A percentile compares a stretch with the other conserved stretches of the same genome.
These are phyloP conservation scores for Notoglanidium macrostoma DNA, from an alignment of 2,797 vertebrate genomes.

Conservation along the genomic window DNA sequence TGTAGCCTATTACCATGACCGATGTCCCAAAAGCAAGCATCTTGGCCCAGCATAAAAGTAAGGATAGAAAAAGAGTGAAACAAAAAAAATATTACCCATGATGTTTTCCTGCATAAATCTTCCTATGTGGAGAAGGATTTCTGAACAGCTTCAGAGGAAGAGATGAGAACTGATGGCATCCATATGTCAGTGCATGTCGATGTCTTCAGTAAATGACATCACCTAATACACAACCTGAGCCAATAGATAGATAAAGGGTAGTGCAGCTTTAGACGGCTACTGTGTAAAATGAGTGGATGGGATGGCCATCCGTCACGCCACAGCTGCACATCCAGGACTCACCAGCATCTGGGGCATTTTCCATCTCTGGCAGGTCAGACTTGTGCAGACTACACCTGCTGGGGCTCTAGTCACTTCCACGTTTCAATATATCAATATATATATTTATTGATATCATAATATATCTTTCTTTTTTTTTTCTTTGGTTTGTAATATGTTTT, in stretches of 20 bases:
- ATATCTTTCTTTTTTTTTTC: not conserved
- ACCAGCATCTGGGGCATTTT: conserved; percentile 42
- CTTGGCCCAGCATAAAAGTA: conserved; percentile 49
- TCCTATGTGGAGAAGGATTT: conserved; percentile 40
- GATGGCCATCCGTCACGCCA: conserved; percentile 50
- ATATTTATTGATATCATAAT: not conserved
- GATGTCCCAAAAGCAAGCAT: conserved; percentile 56
- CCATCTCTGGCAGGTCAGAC: conserved; percentile 26
- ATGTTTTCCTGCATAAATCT: conserved; percentile 60
- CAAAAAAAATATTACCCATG: conserved; percentile 46
- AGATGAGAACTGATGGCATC: conserved; percentile 56
- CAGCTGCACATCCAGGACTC: conserved; percentile 38
- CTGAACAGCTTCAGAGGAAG: conserved; percentile 46
- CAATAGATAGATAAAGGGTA: conserved; percentile 54
- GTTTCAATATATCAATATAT: not conserved
- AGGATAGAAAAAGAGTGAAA: conserved; percentile 2
- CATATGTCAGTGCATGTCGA: conserved; percentile 58
- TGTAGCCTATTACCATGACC: conserved; percentile 52
- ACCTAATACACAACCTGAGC: conserved; percentile 50
- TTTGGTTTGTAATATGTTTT: not conserved
- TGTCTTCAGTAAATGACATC: conserved; percentile 57
- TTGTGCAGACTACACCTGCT: conserved; percentile 20
- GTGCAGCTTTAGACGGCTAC: conserved; percentile 48
- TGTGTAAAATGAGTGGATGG: conserved; percentile 52
- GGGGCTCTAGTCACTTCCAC: conserved; percentile 2